Evolutionary conservation across 2,888 invertebrate genomes (phyloP), one percentile per base, ranked within the genome.

Genomic region (Drosophila atripex): DNA sequence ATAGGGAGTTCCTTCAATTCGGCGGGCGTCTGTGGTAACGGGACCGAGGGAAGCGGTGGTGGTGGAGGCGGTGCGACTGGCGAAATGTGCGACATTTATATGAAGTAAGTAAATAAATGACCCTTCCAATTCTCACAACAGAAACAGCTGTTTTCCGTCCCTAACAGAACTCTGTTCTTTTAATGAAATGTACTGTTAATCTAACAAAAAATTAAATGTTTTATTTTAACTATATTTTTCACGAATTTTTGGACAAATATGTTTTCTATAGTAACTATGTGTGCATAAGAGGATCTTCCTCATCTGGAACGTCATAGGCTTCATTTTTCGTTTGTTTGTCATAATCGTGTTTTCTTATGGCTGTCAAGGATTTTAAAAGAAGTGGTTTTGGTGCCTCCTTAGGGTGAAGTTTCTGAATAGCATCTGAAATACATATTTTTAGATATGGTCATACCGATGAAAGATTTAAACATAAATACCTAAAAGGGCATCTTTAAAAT

Each of bases 31-130:
- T 21, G 28, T 35, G 35, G 35, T n/a, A n/a, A 6, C n/a, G n/a
- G 35, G n/a, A n/a, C 35, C 7, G 35, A 35, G n/a, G 35, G 35
- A 35, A 35, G 45, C 1, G 59, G 71, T 0, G 64, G 65, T 0
- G 78, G 72, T 1, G 79, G 78, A 0, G 73, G 75, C n/a, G 63
- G 46, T 1, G 64, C 32, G 1, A 57, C 59, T 21, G n/a, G 18
- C 5, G 63, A 50, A 46, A 28, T 56, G 49, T 59, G 41, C 12
- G 76, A 54, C 80, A 80, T 76, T 50, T 8, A 28, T 14, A 8
- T 12, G 0, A 11, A 47, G 16, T 11, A 30, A 60, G 25, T n/a
- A 61, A 61, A 43, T 14, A 59, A 63, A 18, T 12, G n/a, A 32
- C 12, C 14, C 6, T 1, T 5, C 5, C 7, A 11, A 8, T 28